These are phyloP conservation scores for Bemisia tabaci DNA, from an alignment of 1,140 invertebrate genomes.

Conservation along the genomic window DNA sequence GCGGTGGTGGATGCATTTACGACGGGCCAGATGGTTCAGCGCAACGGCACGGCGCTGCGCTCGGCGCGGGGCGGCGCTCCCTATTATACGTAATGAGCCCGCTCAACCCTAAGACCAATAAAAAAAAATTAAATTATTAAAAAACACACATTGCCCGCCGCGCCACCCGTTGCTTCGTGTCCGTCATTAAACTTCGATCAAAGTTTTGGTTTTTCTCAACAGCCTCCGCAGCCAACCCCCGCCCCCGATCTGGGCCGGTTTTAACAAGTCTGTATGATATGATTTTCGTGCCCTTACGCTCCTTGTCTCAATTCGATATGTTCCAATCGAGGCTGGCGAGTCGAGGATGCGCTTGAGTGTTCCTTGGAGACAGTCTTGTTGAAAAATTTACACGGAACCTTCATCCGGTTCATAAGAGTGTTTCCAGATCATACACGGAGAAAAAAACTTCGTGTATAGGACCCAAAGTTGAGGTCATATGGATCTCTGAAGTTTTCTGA, in stretches of 20 bases:
- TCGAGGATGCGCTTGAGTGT: no score
- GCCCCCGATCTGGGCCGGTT: background rate
- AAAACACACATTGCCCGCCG: background rate
- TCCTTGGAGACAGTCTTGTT: no score
- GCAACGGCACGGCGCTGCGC: background rate
- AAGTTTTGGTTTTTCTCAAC: background rate
- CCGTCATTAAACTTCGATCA: background rate
- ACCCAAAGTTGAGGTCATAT: no score
- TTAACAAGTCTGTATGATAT: no score
- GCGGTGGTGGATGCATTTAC: background rate
- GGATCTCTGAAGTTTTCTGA: no score
- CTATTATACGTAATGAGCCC: background rate
- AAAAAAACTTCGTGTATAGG: no score
- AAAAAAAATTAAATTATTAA: background rate
- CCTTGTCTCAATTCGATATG: no score
- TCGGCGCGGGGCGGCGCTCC: background rate
- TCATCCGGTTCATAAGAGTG: no score
- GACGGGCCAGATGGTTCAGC: background rate
- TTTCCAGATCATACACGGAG: no score
- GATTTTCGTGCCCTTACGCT: no score
- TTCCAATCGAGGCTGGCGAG: no score
- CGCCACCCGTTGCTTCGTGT: background rate
- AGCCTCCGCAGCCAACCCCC: background rate
- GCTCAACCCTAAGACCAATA: background rate
- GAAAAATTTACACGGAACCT: no score